phyloP scores from a whole-genome alignment of 2,888 invertebrate species.

The Apoda limacodes region DNA sequence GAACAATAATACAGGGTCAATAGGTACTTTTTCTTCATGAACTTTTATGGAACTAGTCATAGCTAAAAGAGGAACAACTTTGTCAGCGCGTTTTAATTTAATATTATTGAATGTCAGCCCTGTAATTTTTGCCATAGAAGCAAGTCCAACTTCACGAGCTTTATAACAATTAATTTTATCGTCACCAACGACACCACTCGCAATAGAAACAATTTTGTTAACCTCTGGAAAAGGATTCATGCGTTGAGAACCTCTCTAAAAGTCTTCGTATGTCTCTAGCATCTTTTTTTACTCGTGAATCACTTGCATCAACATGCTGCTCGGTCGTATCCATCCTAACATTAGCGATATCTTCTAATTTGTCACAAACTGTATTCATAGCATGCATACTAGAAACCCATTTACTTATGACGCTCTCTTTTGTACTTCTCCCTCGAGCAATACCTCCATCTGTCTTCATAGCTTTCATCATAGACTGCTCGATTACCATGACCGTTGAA shows the following conservation, averaged over 20 bases:
- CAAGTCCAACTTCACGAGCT: constrained; percentile 27
- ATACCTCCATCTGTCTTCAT: too few species aligned
- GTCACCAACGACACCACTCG: constrained; percentile 21
- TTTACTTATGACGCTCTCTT: constrained; percentile 36
- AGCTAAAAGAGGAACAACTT: constrained; percentile 30
- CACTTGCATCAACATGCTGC: too few species aligned
- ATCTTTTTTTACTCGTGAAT: constrained; percentile 30
- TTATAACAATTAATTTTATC: constrained; percentile 21
- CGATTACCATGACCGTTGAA: constrained; percentile 35
- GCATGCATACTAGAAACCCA: constrained; percentile 30
- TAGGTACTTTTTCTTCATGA: constrained; percentile 25
- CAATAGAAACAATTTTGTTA: constrained; percentile 20
- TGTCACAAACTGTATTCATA: constrained; percentile 25
- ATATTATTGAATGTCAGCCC: constrained; percentile 25
- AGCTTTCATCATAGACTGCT: constrained; percentile 27
- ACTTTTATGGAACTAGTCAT: constrained; percentile 27
- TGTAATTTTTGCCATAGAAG: constrained; percentile 24
- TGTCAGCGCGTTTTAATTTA: constrained; percentile 29
- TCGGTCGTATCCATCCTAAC: constrained; percentile 27
- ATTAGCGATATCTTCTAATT: constrained; percentile 28
- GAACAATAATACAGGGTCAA: constrained; percentile 29
- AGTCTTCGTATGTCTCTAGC: constrained; percentile 22
- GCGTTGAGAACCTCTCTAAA: constrained; percentile 26
- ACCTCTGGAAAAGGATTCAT: constrained; percentile 28
- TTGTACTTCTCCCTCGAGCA: constrained; percentile 36